A percentile compares a stretch with the other conserved stretches of the same genome.
phyloP scores from a whole-genome alignment of 2,797 vertebrate genomes.

The Thunnus albacares region DNA sequence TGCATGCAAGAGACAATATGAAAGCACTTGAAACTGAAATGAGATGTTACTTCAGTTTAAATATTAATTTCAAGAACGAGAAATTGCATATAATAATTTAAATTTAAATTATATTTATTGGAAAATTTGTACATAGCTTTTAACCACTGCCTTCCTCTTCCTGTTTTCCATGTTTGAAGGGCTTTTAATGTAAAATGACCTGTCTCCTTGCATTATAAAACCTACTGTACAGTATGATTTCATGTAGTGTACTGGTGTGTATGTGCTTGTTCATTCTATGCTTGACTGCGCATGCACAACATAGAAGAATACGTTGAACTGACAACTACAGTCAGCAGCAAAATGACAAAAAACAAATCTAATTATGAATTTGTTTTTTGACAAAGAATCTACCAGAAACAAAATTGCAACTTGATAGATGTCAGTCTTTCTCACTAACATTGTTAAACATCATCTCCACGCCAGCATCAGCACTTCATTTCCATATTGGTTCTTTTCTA shows the following conservation, averaged over 20 bases:
- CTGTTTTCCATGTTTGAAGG: not conserved
- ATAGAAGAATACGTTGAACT: constrained; percentile 2
- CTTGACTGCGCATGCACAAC: not conserved
- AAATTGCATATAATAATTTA: not conserved
- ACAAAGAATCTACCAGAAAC: constrained; percentile 38
- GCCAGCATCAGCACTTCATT: constrained; percentile 18
- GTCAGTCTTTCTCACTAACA: constrained; percentile 28
- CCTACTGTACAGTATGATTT: too few relatives aligned
- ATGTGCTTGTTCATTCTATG: not conserved
- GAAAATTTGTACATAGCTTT: not conserved
- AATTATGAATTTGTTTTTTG: constrained; percentile 44
- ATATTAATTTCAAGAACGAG: too few relatives aligned
- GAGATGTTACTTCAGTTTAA: too few relatives aligned
- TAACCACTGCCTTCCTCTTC: not conserved
- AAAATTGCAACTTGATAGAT: constrained; percentile 49
- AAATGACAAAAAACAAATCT: constrained; percentile 39
- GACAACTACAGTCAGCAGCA: constrained; percentile 16
- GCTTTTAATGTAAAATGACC: constrained; percentile 29
- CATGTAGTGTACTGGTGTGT: not conserved
- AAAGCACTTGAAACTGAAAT: too few relatives aligned
- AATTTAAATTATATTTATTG: not conserved
- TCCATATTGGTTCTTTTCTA: constrained; percentile 10
- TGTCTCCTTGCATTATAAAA: too few relatives aligned
- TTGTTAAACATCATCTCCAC: constrained; percentile 27
- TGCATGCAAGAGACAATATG: too few relatives aligned